Percentiles rank a stretch among this genome's conserved stretches.
These are phyloP conservation scores for Drosophila chauvacae DNA, from an alignment of 1,140 invertebrate genomes.

Conservation along the genomic window DNA sequence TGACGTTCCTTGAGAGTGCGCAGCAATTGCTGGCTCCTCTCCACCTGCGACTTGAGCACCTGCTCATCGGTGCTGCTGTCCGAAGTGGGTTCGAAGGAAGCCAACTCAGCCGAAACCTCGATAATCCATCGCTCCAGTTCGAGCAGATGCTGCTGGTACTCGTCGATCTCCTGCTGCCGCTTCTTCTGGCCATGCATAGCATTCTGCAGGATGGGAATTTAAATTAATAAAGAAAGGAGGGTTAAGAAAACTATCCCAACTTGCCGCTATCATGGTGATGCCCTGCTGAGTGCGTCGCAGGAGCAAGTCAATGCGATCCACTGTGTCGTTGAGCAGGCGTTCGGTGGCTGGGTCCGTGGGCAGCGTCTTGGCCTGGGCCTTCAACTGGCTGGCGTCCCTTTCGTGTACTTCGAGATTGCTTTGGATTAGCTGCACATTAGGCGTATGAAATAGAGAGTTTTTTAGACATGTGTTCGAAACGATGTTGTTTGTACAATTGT, in stretches of 20 bases:
- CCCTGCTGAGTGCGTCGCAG: constrained; percentile 79
- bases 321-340: constrained; percentile 74
- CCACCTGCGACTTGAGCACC: constrained; percentile 71
- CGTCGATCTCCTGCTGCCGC: constrained; percentile 86
- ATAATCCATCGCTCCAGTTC: constrained; percentile 88
- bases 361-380: constrained; percentile 61
- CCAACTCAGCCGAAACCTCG: constrained; percentile 74
- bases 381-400: constrained; percentile 66
- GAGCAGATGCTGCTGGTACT: constrained; percentile 87
- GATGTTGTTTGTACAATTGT: constrained; percentile 3
- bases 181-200: constrained; percentile 86
- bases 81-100: constrained; percentile 67
- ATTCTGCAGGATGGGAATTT: constrained; percentile 72
- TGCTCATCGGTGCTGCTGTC: constrained; percentile 72
- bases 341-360: constrained; percentile 77
- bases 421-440: constrained; percentile 75
- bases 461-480: constrained; percentile 19
- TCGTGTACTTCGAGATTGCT: constrained; percentile 80
- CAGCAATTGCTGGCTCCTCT: constrained; percentile 72
- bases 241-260: background rate
- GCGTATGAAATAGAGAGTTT: constrained; percentile 8
- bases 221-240: background rate
- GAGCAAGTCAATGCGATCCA: constrained; percentile 77
- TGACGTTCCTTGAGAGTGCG: constrained; percentile 77
- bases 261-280: constrained; percentile 82